Evolutionary conservation across 2,113 vertebrate species (phyloP).

Genomic region (Hipposideros armiger): DNA sequence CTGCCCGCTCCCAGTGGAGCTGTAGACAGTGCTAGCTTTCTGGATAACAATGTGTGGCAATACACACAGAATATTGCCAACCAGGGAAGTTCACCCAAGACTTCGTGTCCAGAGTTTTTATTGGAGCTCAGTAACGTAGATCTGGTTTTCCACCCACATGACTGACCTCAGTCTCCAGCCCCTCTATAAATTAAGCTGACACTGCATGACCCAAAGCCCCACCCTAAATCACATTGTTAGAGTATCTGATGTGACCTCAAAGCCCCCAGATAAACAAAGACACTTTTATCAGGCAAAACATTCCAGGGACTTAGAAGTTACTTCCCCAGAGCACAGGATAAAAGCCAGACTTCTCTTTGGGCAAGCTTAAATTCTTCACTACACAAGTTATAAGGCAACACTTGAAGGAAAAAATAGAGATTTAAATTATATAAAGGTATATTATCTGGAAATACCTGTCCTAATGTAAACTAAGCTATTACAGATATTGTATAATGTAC

Average conservation of each 20-base stretch:
- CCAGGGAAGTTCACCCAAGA: not conserved
- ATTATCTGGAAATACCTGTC: not conserved
- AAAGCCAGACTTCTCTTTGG: not conserved
- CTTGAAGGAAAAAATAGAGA: constrained; percentile 4
- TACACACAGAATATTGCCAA: not conserved
- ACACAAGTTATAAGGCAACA: not conserved
- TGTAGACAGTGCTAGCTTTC: not conserved
- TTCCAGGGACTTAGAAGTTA: not conserved
- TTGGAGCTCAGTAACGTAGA: not conserved
- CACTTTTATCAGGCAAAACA: constrained; percentile 6
- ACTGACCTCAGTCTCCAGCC: not conserved
- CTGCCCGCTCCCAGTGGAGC: not conserved
- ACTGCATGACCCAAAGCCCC: not conserved
- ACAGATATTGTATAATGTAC: not conserved
- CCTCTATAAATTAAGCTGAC: not conserved
- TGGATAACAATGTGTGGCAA: not conserved
- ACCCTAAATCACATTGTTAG: not conserved
- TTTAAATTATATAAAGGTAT: not conserved
- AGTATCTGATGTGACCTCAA: not conserved
- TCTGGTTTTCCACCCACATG: not conserved
- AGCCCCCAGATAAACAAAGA: constrained; percentile 13
- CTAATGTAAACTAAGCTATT: constrained; percentile 36
- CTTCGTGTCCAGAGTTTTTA: not conserved
- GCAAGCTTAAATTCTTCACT: constrained; percentile 42
- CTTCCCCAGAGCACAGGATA: not conserved